A percentile compares a stretch with the other conserved stretches of the same genome.
Conservation (phyloP, 2,113 vertebrate genomes). For the Barbus barbus region DNA sequence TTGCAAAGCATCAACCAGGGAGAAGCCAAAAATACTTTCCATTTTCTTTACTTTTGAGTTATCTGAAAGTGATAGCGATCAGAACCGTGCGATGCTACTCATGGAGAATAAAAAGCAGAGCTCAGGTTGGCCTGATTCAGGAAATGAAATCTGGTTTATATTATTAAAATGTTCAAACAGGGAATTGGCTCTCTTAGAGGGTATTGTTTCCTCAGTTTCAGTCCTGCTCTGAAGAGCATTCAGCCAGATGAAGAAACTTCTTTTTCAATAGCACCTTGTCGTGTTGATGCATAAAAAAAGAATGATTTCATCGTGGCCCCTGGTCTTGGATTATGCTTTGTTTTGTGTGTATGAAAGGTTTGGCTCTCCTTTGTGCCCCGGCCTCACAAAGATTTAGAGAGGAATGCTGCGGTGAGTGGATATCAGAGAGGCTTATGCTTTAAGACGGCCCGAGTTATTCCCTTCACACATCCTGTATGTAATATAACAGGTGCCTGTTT, state of each 20-base stretch:
- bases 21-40: neutral
- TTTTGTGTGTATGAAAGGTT: constrained; percentile 22
- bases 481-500: constrained; percentile 14
- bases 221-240: neutral
- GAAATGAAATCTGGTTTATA: constrained; percentile 38
- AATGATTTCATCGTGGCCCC: constrained; percentile 41
- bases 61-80: constrained; percentile 13
- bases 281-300: constrained; percentile 29
- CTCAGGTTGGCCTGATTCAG: constrained; percentile 30
- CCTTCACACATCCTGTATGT: neutral
- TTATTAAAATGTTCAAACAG: constrained; percentile 17
- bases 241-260: neutral
- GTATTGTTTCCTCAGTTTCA: constrained; percentile 22
- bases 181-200: neutral
- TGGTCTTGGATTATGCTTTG: constrained; percentile 21
- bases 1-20: neutral
- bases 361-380: neutral
- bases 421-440: constrained; percentile 19
- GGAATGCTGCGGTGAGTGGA: neutral
- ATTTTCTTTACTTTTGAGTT: neutral
- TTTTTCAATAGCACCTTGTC: constrained; percentile 16
- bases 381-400: constrained; percentile 14
- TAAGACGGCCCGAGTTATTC: constrained; percentile 6
- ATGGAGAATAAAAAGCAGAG: constrained; percentile 10
- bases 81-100: neutral